Base-by-base conservation (phyloP, 2,113 vertebrate genomes). In the Lepus europaeus region DNA sequence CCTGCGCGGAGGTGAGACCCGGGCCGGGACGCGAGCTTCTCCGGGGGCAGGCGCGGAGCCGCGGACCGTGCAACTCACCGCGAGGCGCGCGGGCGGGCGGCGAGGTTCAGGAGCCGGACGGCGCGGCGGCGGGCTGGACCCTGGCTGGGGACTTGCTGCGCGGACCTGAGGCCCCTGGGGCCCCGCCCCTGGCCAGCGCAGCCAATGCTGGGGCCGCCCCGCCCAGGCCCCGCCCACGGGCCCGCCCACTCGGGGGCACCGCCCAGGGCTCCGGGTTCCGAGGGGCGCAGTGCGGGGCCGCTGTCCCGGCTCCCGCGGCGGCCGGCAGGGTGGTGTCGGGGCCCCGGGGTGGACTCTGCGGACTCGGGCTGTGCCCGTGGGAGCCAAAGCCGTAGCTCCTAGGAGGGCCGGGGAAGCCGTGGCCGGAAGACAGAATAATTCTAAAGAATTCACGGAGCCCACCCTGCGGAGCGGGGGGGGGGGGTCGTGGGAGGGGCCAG, bases 61-160 rank as follows among this genome's bases (percentile, higher is more conserved):
- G 36, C n/a, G 3, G 19, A 25, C 68, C 6, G 16, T 36, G 22
- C 29, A 59, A 96, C 95, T 97, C 87, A 97, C 95, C 92, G 49
- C 19, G 56, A 86, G n/a, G 31, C 7, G 53, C 59, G 11, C 51
- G 27, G 86, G 74, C 66, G 2, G 63, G 9, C 29, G 1, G 66
- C 79, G 0, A 11, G 22, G 77, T 86, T 73, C 63, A 0, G 6
- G 33, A n/a, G 66, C 94, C 25, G 66, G 64, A 89, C 85, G 0
- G 56, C 27, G 14, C 23, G 14, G 89, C 53, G 3, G 5, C 2
- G 36, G 45, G 70, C n/a, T 8, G 0, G 89, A 88, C 81, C 63
- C 23, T 6, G 29, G 66, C 82, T 36, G 91, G 6, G 96, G 94
- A 96, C 94, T 95, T 31, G 39, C 88, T 0, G 77, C 0, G 33